Evolutionary conservation across 2,113 vertebrate species (phyloP).

Genomic region (Ginglymostoma cirratum): DNA sequence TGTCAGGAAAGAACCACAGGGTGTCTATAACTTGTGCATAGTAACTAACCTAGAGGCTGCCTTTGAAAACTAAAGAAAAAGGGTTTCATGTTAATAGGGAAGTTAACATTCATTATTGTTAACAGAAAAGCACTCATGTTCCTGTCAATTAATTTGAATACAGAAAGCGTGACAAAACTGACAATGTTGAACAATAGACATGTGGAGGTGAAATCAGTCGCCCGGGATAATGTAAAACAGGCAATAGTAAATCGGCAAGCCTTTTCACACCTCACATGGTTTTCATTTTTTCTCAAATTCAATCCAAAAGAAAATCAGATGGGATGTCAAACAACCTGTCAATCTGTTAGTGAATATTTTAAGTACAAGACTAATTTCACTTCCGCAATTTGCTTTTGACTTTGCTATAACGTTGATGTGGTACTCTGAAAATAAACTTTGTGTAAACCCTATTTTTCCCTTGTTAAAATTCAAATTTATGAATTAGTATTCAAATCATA

Average conservation of each 20-base stretch:
- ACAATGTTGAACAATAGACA: background rate
- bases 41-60: background rate
- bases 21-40: background rate
- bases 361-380: background rate
- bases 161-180: background rate
- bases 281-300: background rate
- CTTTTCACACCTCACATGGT: background rate
- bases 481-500: background rate
- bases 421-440: background rate
- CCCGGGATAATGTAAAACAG: background rate
- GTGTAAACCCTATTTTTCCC: background rate
- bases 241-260: background rate
- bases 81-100: background rate
- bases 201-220: constrained; percentile 5
- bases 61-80: background rate
- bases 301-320: background rate
- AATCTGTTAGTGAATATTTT: background rate
- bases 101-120: background rate
- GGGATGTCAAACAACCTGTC: background rate
- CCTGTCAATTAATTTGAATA: constrained; percentile 5
- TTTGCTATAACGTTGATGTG: background rate
- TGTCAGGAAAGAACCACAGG: background rate
- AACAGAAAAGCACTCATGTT: background rate
- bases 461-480: background rate
- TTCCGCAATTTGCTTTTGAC: background rate